These are phyloP conservation scores for Erethizon dorsatum DNA, from an alignment of 2,797 vertebrate genomes.

Conservation along the genomic window DNA sequence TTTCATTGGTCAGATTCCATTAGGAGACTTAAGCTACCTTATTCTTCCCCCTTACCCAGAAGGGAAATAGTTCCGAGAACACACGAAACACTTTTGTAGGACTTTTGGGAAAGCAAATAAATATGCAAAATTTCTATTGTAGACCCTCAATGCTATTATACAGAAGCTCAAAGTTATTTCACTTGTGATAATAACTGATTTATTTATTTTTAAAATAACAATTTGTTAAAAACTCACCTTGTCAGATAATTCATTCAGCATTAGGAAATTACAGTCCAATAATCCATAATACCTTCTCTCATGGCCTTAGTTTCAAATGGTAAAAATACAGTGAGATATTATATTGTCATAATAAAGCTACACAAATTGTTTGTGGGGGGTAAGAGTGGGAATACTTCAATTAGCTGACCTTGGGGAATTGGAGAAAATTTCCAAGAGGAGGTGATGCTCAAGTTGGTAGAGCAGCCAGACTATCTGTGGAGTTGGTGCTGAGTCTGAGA, in stretches of 20 bases:
- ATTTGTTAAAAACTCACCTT: not conserved
- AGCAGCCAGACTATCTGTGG: not conserved
- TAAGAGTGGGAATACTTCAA: not conserved
- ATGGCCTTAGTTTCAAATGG: not conserved
- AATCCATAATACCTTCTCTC: not conserved
- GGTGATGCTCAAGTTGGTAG: not conserved
- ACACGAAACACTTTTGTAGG: not conserved
- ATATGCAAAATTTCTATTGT: not conserved
- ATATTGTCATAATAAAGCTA: not conserved
- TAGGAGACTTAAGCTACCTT: conserved; percentile 17
- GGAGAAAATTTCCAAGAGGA: not conserved
- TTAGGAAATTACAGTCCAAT: conserved; percentile 36
- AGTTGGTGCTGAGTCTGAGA: not conserved
- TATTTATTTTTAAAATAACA: not conserved
- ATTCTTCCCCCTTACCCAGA: not conserved
- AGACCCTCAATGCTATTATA: not conserved
- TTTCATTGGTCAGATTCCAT: conserved; percentile 60
- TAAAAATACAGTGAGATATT: not conserved
- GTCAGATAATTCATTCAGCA: not conserved
- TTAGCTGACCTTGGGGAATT: not conserved
- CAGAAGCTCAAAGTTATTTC: not conserved
- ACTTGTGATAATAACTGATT: not conserved
- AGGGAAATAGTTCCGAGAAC: not conserved
- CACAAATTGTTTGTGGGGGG: not conserved
- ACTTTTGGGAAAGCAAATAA: conserved; percentile 48